phyloP scores from a whole-genome alignment of 2,888 invertebrate genomes.

The Biston stratarius region DNA sequence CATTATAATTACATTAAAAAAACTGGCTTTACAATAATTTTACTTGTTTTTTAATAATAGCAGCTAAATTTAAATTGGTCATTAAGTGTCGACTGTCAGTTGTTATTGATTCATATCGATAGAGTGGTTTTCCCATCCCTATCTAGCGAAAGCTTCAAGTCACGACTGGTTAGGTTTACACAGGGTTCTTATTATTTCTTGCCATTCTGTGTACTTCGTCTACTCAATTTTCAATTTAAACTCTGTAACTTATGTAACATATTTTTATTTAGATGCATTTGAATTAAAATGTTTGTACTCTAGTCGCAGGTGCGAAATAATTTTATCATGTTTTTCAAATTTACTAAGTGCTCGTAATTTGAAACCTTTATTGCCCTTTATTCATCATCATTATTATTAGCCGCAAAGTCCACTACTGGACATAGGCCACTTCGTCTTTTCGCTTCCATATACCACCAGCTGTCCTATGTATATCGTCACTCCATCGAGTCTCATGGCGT shows the following conservation, averaged over 20 bases:
- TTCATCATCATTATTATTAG: no score
- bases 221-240: constrained; percentile 62
- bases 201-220: constrained; percentile 51
- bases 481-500: no score
- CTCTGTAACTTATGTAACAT: constrained; percentile 34
- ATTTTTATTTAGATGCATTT: constrained; percentile 31
- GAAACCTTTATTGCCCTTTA: constrained; percentile 2
- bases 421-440: no score
- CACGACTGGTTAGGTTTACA: constrained; percentile 79
- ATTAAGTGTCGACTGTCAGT: background rate
- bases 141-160: constrained; percentile 69
- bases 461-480: no score
- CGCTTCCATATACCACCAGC: no score
- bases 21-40: no score
- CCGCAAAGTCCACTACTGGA: no score
- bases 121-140: constrained; percentile 52
- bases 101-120: constrained; percentile 39
- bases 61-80: background rate
- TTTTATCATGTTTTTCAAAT: constrained; percentile 7
- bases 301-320: constrained; percentile 27
- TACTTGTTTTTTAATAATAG: background rate
- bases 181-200: constrained; percentile 77
- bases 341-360: constrained; percentile 1
- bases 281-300: constrained; percentile 1
- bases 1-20: no score